Evolutionary conservation across 2,797 vertebrate species (phyloP), one percentile per base, ranked within the genome.

Genomic region (Botia kubotai): DNA sequence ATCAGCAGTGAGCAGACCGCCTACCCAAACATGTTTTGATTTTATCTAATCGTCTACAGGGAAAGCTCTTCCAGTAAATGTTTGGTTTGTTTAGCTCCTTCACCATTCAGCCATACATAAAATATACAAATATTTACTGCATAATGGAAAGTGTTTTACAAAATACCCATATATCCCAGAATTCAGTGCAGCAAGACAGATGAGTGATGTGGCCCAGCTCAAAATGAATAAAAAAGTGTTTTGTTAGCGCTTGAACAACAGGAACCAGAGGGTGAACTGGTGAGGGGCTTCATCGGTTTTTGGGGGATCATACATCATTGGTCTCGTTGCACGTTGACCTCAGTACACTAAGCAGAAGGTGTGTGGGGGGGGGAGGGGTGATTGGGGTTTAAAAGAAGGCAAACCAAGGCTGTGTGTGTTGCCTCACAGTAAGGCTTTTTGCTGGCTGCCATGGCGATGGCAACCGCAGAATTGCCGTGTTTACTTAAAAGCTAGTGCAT

Each of bases 401-500:
- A 94, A 92, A 93, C 93, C 91, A 82, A 90, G 90, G 92, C 92
- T 91, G 93, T 92, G 93, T 94, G 90, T 87, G 87, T 82, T 75
- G 86, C 91, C 89, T 89, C 93, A 95, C 93, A 95, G 92, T 94
- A 92, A 93, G 91, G 91, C 91, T 90, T 93, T 95, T 94, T 81
- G 94, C 91, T 89, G 83, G 65, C 89, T 93, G 93, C 93, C 93
- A 93, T 90, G 92, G 87, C 90, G 89, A 88, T 90, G 90, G 91
- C 87, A 85, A 94, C 94, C 93, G 83, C 94, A 95, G 94, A 93
- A 94, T 92, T 93, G 92, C 87, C 88, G 75, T 94, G 94, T 95
- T 95, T 93, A 92, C 89, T 91, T 92, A 91, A 93, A 91, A 94
- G 93, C 93, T 93, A 87, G 93, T 94, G 94, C 92, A 94, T 93